phyloP scores from a whole-genome alignment of 2,888 invertebrate genomes.

The Habrosyne pyritoides region DNA sequence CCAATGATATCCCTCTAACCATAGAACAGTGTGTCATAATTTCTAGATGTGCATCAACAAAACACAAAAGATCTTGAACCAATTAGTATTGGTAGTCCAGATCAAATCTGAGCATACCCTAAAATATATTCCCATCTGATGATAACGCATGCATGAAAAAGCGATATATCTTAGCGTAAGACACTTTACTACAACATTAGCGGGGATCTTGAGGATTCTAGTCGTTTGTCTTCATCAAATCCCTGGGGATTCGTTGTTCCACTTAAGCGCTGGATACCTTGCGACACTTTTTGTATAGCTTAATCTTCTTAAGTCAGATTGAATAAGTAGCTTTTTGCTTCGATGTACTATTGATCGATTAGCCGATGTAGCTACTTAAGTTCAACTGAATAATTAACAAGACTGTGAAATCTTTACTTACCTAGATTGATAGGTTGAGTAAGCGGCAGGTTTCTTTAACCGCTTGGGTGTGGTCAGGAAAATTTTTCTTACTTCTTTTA shows the following conservation, averaged over 20 bases:
- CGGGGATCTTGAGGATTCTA: slow-evolving; percentile 17
- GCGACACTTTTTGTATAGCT: slow-evolving; percentile 13
- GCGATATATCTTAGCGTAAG: slow-evolving; percentile 21
- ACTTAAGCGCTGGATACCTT: slow-evolving; percentile 17
- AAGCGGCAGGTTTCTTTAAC: too few relatives aligned
- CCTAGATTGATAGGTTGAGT: too few relatives aligned
- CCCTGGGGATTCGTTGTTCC: slow-evolving; percentile 13
- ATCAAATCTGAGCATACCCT: slow-evolving; percentile 1
- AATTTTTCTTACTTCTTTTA: too few relatives aligned
- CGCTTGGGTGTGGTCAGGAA: too few relatives aligned
- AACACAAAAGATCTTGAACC: background rate
- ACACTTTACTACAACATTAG: slow-evolving; percentile 21
- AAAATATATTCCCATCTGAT: background rate
- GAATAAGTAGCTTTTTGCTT: slow-evolving; percentile 13
- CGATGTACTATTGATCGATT: slow-evolving; percentile 2
- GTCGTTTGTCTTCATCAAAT: slow-evolving; percentile 34
- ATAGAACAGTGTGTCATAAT: too few relatives aligned
- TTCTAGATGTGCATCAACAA: background rate
- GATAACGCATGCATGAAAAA: slow-evolving; percentile 20
- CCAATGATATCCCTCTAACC: too few relatives aligned
- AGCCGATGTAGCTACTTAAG: background rate
- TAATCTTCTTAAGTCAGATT: slow-evolving; percentile 6
- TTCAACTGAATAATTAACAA: too few relatives aligned
- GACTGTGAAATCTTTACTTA: too few relatives aligned
- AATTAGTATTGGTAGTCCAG: background rate